Base-by-base conservation (phyloP, 2,888 invertebrate genomes). In the Volucella inflata region DNA sequence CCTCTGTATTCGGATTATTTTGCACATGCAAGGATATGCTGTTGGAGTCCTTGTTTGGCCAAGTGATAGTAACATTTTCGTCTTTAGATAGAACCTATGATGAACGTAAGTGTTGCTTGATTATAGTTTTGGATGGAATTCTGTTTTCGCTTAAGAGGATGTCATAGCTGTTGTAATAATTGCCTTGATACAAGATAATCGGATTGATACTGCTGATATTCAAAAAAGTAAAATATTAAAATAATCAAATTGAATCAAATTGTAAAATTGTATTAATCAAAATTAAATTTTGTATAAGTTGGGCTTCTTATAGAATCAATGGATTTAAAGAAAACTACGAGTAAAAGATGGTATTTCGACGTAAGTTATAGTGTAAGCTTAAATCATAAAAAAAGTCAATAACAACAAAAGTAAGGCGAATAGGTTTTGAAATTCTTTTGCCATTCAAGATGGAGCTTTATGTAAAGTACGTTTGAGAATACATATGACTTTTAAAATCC, bases 121-220 rank as follows among this genome's bases (percentile, higher is more conserved):
- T 53, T 65, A 53, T 68, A 59, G 67, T 74, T 74, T 21, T 40
- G 40, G 38, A 74, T 67, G 83, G 40, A 48, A 65, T 65, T 16
- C 48, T 78, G 78, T 72, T 72, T 60, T 65, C 14, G 72, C 42
- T 62, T 70, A 64, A 83, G 68, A 57, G 75, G 64, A 68, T 84
- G 80, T 74, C 50, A 50, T 64, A 75, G 70, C 74, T 75, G 64
- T 80, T 70, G 79, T 62, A 67, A 71, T 84, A 80, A 75, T 80
- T 70, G 60, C 59, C 60, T 50, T 59, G 75, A 80, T 75, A 80
- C 80, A 84, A 65, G 60, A 71, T 80, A 84, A 84, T 84, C 84
- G 59, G 80, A 84, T 84, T 84, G 57, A 71, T 75, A 46, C 51
- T 65, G 48, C 60, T 67, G 70, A 84, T 75, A 80, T 57, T 12